Percentiles rank a stretch among this genome's conserved stretches.
These are phyloP conservation scores for Suricata suricatta DNA, from an alignment of 2,113 vertebrate species.

Conservation along the genomic window DNA sequence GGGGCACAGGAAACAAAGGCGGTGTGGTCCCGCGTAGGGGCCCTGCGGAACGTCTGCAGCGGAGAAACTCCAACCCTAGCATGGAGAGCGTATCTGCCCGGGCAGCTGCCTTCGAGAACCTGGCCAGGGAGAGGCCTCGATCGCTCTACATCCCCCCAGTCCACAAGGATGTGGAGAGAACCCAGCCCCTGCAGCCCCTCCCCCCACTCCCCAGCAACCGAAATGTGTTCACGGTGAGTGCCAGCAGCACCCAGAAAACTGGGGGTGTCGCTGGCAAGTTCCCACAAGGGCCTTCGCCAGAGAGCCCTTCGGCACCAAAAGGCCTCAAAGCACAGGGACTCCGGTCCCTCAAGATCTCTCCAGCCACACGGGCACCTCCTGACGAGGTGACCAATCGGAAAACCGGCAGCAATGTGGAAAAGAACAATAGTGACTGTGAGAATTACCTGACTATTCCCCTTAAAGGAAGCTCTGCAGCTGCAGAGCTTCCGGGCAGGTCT, in stretches of 20 bases:
- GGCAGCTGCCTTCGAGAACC: constrained; percentile 80
- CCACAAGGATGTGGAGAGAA: constrained; percentile 57
- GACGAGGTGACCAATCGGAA: constrained; percentile 64
- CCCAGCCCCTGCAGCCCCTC: constrained; percentile 44
- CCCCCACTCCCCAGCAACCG: constrained; percentile 38
- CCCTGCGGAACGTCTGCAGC: constrained; percentile 63
- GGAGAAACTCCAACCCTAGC: constrained; percentile 81
- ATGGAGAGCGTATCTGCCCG: constrained; percentile 79
- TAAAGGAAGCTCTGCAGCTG: constrained; percentile 75
- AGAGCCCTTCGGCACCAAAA: constrained; percentile 35
- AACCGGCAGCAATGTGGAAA: constrained; percentile 41
- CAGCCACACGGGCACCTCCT: constrained; percentile 57
- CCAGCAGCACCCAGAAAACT: constrained; percentile 77
- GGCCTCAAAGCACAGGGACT: constrained; percentile 64
- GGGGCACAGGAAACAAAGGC: not conserved
- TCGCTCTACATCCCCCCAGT: constrained; percentile 71
- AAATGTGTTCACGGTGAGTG: constrained; percentile 74
- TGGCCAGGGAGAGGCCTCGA: constrained; percentile 79
- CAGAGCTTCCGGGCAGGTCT: constrained; percentile 43
- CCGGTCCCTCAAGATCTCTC: constrained; percentile 75
- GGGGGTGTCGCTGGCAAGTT: constrained; percentile 75
- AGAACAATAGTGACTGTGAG: constrained; percentile 82
- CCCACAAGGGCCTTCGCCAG: constrained; percentile 58
- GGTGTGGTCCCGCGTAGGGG: constrained; percentile 44
- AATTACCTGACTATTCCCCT: constrained; percentile 91